Evolutionary conservation across 2,113 vertebrate species (phyloP).

Genomic region (Manacus vitellinus): DNA sequence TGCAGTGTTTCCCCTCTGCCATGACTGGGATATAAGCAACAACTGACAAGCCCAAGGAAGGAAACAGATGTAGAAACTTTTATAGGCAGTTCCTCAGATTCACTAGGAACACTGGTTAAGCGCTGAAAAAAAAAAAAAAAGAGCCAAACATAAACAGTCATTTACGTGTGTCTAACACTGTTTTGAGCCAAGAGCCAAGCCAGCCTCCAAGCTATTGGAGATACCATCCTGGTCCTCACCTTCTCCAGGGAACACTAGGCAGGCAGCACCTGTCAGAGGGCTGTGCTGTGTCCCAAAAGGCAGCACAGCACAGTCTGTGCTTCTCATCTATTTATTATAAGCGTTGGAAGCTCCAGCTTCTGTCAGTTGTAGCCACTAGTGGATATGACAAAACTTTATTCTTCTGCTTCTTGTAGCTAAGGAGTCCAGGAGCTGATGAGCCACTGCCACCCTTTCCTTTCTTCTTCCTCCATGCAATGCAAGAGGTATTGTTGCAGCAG

Average conservation of each 20-base stretch:
- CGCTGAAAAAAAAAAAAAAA: background rate
- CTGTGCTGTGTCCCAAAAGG: conserved; percentile 23
- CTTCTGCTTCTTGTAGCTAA: background rate
- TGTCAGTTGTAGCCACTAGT: background rate
- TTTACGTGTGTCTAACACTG: background rate
- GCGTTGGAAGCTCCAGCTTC: background rate
- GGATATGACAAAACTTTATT: background rate
- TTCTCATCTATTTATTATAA: conserved; percentile 40
- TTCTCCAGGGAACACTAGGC: background rate
- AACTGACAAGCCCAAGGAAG: conserved; percentile 48
- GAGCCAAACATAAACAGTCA: background rate
- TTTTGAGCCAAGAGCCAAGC: background rate
- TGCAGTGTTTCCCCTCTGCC: background rate
- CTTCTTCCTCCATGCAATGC: background rate
- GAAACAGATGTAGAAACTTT: conserved; percentile 66
- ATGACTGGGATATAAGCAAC: conserved; percentile 2
- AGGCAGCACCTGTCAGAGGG: conserved; percentile 39
- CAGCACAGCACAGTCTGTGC: background rate
- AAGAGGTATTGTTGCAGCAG: background rate
- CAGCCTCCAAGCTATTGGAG: background rate
- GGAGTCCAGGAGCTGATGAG: background rate
- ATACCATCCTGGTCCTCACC: background rate
- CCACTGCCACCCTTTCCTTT: background rate
- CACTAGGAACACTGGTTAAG: conserved; percentile 15
- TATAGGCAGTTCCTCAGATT: conserved; percentile 9